Evolutionary conservation across 2,797 vertebrate species (phyloP), one percentile per base, ranked within the genome.

Genomic region (Brachyrhaphis roseni): DNA sequence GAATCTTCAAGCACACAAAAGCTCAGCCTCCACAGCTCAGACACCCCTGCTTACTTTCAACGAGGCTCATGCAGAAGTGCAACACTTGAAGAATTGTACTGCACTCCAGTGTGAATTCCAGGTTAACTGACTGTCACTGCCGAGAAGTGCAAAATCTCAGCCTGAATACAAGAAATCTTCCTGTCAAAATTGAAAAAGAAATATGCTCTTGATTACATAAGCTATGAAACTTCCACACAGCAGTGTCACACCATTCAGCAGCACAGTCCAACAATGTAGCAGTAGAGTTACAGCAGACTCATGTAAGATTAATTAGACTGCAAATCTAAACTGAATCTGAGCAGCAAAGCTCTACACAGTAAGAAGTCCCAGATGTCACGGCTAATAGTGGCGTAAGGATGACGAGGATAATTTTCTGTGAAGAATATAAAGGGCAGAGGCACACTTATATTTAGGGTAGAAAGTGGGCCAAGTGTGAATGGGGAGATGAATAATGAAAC

Each of bases 391-490:
- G 51, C 34, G 26, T 15, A 73, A 81, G 82, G 83, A 87, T 84
- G 88, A 88, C 45, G 47, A 77, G 78, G 78, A 75, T 76, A 0
- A 72, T 87, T 84, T 88, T 86, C 72, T 39, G 75, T 73, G 75
- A 72, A 87, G 86, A 83, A 81, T 86, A 90, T 87, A 88, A 88
- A 84, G 81, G 80, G 79, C 86, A 59, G 77, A 86, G 86, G 80
- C 88, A 89, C 84, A 84, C 80, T 88, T 88, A 76, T 82, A 90
- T 88, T 84, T 82, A 84, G 87, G 79, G 78, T 84, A 85, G 76
- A 86, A 92, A 89, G 68, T 82, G 87, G 87, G 87, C 83, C 83
- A 88, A 87, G 72, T 83, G 88, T 89, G 88, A 89, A 90, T 80
- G 82, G 83, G 77, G 55, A 78, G 84, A 78, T 66, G 34, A 62